Evolutionary conservation across 1,140 invertebrate genomes (phyloP).

Genomic region (Drosophila lacertosa): DNA sequence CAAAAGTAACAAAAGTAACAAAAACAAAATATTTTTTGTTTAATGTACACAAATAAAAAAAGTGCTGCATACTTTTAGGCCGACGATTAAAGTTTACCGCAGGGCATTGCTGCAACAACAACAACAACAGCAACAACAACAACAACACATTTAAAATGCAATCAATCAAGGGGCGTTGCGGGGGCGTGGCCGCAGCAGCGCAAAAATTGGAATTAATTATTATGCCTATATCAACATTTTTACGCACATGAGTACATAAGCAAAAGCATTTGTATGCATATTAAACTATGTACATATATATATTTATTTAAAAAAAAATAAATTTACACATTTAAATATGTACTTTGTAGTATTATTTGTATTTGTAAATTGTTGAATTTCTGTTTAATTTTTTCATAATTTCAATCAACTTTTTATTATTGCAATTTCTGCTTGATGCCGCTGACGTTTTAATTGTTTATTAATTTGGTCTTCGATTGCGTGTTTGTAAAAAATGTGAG

Average conservation of each 20-base stretch:
- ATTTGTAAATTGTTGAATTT: too few species aligned
- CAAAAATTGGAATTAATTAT: constrained; percentile 67
- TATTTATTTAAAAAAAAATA: not conserved
- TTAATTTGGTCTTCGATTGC: constrained; percentile 33
- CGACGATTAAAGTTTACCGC: constrained; percentile 18
- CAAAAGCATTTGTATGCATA: constrained; percentile 11
- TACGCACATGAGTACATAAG: not conserved
- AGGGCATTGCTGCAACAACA: not conserved
- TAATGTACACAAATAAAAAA: not conserved
- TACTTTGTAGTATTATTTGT: constrained; percentile 1
- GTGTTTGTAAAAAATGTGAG: not conserved
- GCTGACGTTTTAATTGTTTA: constrained; percentile 38
- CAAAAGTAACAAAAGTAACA: not conserved
- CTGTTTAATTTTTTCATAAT: constrained; percentile 15
- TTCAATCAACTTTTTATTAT: constrained; percentile 54
- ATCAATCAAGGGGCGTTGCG: constrained; percentile 42
- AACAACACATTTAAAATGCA: constrained; percentile 60
- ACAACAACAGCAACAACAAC: not conserved
- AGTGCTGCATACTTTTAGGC: constrained; percentile 35
- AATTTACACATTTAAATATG: constrained; percentile 6
- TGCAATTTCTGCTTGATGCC: constrained; percentile 8
- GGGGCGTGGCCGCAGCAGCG: constrained; percentile 16
- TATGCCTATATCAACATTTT: constrained; percentile 44
- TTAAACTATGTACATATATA: not conserved
- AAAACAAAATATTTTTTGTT: not conserved